Conservation (phyloP, 2,797 vertebrate species). For the Danio jaintianensis region DNA sequence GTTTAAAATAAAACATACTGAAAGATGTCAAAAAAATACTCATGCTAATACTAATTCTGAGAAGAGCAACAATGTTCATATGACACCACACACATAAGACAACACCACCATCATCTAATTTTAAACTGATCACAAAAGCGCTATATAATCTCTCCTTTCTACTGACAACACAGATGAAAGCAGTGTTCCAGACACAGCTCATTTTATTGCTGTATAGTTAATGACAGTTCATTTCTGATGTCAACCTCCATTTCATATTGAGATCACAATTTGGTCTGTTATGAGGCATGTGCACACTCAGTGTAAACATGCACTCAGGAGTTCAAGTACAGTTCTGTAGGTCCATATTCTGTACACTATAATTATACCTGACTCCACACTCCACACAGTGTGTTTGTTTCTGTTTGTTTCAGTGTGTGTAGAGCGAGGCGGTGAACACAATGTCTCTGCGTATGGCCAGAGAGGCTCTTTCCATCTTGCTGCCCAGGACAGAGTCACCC, state of each 20-base stretch:
- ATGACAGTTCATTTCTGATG: constrained; percentile 66
- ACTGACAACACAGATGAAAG: neutral
- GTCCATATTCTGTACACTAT: constrained; percentile 11
- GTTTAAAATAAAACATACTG: neutral
- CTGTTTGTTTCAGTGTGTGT: constrained; percentile 84
- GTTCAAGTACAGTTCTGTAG: constrained; percentile 29
- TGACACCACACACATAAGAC: neutral
- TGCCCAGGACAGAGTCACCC: constrained; percentile 89
- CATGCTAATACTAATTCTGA: neutral
- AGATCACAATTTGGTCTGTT: constrained; percentile 1
- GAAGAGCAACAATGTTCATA: neutral
- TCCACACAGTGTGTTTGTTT: neutral
- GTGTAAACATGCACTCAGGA: constrained; percentile 53
- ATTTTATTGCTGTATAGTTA: constrained; percentile 77
- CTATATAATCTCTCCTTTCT: neutral
- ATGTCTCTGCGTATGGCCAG: constrained; percentile 91
- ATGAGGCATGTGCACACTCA: constrained; percentile 27
- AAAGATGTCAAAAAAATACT: neutral
- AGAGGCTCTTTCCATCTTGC: constrained; percentile 92
- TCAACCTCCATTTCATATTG: constrained; percentile 14
- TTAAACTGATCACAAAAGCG: neutral
- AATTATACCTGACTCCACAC: constrained; percentile 23
- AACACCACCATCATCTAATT: neutral
- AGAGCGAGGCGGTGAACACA: constrained; percentile 92
- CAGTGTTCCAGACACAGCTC: constrained; percentile 35